phyloP scores from a whole-genome alignment of 2,113 vertebrate genomes.

The Petrocephalus microphthalmus region DNA sequence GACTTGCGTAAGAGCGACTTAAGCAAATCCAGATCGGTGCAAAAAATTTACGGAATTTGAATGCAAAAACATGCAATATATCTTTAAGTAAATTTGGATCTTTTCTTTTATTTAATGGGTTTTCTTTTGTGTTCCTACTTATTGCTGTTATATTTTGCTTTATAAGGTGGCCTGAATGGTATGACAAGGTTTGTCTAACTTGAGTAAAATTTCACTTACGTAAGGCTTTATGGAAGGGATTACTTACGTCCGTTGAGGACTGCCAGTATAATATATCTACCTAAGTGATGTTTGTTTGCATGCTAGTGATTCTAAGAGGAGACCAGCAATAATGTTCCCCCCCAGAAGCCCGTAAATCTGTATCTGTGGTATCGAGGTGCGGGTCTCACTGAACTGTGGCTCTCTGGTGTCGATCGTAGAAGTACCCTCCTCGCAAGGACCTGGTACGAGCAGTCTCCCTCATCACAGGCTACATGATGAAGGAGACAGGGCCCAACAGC shows the following conservation, averaged over 20 bases:
- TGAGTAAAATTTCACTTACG: background rate
- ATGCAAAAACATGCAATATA: background rate
- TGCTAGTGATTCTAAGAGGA: background rate
- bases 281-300: background rate
- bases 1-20: too few relatives aligned
- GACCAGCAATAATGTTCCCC: background rate
- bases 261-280: background rate
- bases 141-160: background rate
- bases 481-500: conserved; percentile 59
- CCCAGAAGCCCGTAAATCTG: background rate
- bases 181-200: background rate
- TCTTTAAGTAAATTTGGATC: background rate
- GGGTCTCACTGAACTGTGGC: background rate
- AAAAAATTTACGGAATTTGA: background rate
- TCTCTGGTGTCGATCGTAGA: conserved; percentile 44
- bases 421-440: conserved; percentile 56
- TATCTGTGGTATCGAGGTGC: background rate
- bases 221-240: background rate
- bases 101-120: background rate
- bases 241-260: background rate
- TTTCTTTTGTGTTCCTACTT: background rate
- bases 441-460: conserved; percentile 67
- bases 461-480: conserved; percentile 61
- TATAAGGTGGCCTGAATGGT: background rate
- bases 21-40: background rate